Evolutionary conservation across 23 tunicate species (phyloP).

Genomic region (Trididemnum clinides): DNA sequence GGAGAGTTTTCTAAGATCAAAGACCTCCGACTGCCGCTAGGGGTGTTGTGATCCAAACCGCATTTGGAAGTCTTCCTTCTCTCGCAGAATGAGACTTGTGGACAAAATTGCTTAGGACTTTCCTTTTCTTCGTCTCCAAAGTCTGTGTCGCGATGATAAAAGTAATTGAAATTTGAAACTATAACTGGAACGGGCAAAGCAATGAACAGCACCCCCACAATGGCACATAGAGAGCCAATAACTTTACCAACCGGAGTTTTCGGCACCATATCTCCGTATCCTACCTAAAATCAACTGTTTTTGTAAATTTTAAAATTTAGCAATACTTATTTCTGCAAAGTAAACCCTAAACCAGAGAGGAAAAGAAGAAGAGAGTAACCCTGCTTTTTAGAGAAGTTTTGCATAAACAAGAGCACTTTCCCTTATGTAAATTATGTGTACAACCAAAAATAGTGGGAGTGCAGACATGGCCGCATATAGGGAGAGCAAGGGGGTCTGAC

Average conservation of each 20-base stretch:
- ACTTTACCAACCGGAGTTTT: slow-evolving; percentile 72
- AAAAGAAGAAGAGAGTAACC: no score
- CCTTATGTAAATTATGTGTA: no score
- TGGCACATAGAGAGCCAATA: slow-evolving; percentile 92
- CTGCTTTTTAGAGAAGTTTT: no score
- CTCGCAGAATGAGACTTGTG: not conserved
- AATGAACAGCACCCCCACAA: slow-evolving; percentile 90
- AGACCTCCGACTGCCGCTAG: not conserved
- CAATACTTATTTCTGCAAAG: no score
- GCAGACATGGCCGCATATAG: no score
- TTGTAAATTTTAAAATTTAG: no score
- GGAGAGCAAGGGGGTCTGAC: no score
- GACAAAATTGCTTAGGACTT: not conserved
- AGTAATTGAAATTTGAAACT: slow-evolving; percentile 94
- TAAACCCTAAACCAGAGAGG: no score
- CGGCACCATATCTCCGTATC: slow-evolving; percentile 94
- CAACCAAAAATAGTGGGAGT: no score
- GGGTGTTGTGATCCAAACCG: not conserved
- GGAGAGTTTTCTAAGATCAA: not conserved
- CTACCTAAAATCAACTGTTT: slow-evolving; percentile 68
- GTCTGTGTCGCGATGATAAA: slow-evolving; percentile 86
- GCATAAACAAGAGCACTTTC: no score
- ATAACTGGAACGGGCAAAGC: slow-evolving; percentile 96
- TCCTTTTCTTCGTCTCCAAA: slow-evolving; percentile 26
- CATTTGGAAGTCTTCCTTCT: not conserved